phyloP scores from a whole-genome alignment of 2,888 invertebrate genomes.

The Dicyrtoma fusca region DNA sequence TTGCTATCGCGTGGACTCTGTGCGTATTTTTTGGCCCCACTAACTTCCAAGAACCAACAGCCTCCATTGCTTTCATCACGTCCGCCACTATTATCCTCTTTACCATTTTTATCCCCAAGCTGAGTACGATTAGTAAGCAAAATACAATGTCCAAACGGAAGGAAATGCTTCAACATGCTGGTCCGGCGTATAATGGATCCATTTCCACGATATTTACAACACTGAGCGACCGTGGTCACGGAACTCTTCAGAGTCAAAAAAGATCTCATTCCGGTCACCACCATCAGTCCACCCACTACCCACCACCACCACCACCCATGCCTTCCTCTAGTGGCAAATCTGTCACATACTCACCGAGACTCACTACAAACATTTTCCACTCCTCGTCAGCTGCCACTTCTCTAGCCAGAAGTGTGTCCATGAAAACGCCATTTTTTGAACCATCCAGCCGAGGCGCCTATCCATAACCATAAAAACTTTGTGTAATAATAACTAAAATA shows the following conservation, averaged over 20 bases:
- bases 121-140: conserved; percentile 58
- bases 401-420: conserved; percentile 55
- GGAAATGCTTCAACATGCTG: conserved; percentile 56
- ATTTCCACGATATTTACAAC: conserved; percentile 58
- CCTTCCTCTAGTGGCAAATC: conserved; percentile 48
- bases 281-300: conserved; percentile 41
- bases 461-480: conserved; percentile 43
- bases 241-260: conserved; percentile 55
- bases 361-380: conserved; percentile 56
- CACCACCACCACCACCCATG: conserved; percentile 46
- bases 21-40: conserved; percentile 53
- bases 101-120: conserved; percentile 59
- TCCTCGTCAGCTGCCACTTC: conserved; percentile 55
- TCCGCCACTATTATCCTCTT: conserved; percentile 58
- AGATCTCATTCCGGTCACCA: conserved; percentile 45
- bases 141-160: conserved; percentile 56
- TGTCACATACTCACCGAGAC: conserved; percentile 56
- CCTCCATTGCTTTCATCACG: conserved; percentile 58
- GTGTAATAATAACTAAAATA: background rate
- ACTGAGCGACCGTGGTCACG: conserved; percentile 56
- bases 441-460: conserved; percentile 51
- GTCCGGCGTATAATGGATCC: conserved; percentile 56
- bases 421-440: conserved; percentile 56
- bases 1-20: conserved; percentile 57
- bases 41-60: conserved; percentile 58